Base-by-base conservation (phyloP, 2,113 vertebrate species). In the Xyliphius kryptos region DNA sequence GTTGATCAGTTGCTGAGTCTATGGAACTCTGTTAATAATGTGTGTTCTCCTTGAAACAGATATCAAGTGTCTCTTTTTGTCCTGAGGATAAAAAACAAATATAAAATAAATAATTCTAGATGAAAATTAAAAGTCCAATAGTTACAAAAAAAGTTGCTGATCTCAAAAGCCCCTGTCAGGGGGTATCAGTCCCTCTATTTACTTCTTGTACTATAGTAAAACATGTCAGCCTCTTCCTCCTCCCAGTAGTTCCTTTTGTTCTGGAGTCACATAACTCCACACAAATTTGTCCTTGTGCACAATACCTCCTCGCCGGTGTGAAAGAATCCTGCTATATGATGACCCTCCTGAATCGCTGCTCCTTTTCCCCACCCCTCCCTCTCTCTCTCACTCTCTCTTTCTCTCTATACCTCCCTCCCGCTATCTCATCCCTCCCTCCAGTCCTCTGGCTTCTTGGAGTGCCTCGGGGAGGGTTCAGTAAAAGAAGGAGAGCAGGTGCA, bases 401-500 rank as follows among this genome's bases (percentile, higher is more conserved):
- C 61, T 38, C 32, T 52, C 69, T n/a, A n/a, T n/a, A n/a, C n/a
- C 77, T 79, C 76, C 72, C 69, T 7, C 72, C 53, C 55, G 67
- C 51, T 57, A 59, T 44, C 68, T 56, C 62, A n/a, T 46, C 17
- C 36, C 61, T 38, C 32, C 47, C 69, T 49, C 26, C 40, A 43
- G 38, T 71, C 49, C 67, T 73, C 72, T 63, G 63, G 69, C 77
- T 75, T 78, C 74, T 68, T 60, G 73, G 81, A 77, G 66, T 59
- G 66, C 70, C 86, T 70, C 81, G 20, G 1, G 79, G 81, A 80
- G 74, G 58, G 20, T 55, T 64, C 49, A 73, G 66, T 70, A 54
- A 78, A n/a, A 75, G 76, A 77, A 78, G 72, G 86, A 87, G 87
- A 85, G 84, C 92, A 94, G 92, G 90, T 91, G 91, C 87, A 83